Conservation (phyloP, 2,888 invertebrate genomes). For the Vesta saturnalis region DNA sequence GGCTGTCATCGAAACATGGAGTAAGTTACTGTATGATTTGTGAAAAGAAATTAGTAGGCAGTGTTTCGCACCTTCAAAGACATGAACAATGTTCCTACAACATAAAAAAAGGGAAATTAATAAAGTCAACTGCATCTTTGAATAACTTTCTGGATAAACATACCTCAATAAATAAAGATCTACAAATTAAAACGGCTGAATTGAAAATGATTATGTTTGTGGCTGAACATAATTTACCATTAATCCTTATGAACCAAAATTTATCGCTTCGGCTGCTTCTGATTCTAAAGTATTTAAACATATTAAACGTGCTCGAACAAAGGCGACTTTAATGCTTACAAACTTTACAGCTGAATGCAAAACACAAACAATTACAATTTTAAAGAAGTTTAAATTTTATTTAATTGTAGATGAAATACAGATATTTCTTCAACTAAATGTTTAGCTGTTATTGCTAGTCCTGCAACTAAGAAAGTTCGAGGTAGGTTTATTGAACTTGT, state of each 20-base stretch:
- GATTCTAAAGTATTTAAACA: neutral
- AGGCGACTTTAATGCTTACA: too few relatives aligned
- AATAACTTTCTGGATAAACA: too few relatives aligned
- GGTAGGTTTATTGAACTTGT: too few relatives aligned
- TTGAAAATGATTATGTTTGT: neutral
- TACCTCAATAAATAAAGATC: too few relatives aligned
- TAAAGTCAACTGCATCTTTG: too few relatives aligned
- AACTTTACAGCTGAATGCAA: neutral
- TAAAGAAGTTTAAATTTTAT: neutral
- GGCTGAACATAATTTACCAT: neutral
- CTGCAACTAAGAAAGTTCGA: too few relatives aligned
- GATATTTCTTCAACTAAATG: neutral
- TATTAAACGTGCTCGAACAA: neutral
- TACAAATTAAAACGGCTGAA: too few relatives aligned
- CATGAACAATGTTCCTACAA: neutral
- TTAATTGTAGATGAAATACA: neutral
- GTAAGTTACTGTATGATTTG: neutral
- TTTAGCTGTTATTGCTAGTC: too few relatives aligned
- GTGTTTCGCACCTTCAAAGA: neutral
- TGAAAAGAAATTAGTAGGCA: neutral
- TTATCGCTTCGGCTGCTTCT: neutral
- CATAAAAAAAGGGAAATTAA: neutral
- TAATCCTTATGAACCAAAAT: neutral
- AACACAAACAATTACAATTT: too few relatives aligned
- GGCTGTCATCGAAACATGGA: neutral